Conservation (phyloP, 2,888 invertebrate species). For the Eristalis intricaria region DNA sequence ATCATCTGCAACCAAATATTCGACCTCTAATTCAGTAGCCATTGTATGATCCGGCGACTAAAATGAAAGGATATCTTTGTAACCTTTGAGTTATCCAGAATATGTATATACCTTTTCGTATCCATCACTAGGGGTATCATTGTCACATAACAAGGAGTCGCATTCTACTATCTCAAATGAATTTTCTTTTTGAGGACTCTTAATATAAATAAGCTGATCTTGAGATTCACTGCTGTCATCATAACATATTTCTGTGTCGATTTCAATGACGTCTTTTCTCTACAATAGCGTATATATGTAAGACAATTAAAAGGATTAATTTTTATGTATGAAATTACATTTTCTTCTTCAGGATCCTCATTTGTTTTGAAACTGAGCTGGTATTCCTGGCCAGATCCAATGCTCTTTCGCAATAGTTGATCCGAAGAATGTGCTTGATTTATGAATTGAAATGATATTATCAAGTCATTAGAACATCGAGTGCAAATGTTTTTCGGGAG, state of each 20-base stretch:
- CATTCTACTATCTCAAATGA: conserved; percentile 17
- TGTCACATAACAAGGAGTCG: neutral
- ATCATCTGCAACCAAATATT: neutral
- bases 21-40: neutral
- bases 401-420: conserved; percentile 9
- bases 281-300: neutral
- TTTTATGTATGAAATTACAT: neutral
- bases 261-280: neutral
- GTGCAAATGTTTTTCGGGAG: conserved; percentile 54
- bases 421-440: conserved; percentile 39
- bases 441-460: conserved; percentile 33
- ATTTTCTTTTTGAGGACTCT: neutral
- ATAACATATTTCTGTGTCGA: neutral
- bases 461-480: conserved; percentile 40
- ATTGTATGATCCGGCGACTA: neutral
- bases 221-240: neutral
- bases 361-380: neutral
- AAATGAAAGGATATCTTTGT: neutral
- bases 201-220: neutral
- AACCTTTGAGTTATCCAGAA: neutral
- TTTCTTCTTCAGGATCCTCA: neutral
- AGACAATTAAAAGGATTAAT: neutral
- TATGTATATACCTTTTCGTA: conserved; percentile 24
- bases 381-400: neutral
- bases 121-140: neutral